Evolutionary conservation across 53 echinoderm and acorn worm genomes (phyloP), one percentile per base, ranked within the genome.

Genomic region (Luidia sarsii): DNA sequence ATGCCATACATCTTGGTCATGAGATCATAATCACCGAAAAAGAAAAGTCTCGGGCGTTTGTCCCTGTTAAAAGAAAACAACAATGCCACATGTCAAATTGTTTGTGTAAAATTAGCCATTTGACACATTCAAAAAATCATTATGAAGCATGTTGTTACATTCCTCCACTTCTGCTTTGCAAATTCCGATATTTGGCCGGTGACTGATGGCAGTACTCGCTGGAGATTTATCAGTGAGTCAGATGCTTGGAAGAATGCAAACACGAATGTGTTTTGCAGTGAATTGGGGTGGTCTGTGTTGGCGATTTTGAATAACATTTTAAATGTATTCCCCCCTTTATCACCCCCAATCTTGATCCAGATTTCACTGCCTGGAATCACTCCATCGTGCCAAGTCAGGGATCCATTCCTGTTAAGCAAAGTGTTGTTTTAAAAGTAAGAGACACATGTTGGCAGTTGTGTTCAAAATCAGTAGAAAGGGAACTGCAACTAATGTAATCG

Each of bases 11-110:
- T 63, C 19, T 71, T 71, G 19, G 48, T 48, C n/a, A 84, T 16
- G 23, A 84, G 35, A 21, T 84, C 84, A 25, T 71, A 84, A 28
- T 84, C 84, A 3, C 84, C 84, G 15, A 72, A 84, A 2, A 62
- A n/a, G 24, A 50, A 50, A 33, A 84, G 11, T 50, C 37, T 49
- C 21, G 73, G 3, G 20, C 21, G 10, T 46, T 82, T 67, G 68
- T 21, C 57, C 39, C 82, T 82, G 33, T 49, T 30, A 6, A 41
- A 41, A 41, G 41, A 41, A 41, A 41, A 6, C 41, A 41, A 41
- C 41, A 6, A 11, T 41, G 41, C 41, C 41, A 7, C 11, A n/a
- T n/a, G n/a, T n/a, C n/a, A n/a, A n/a, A n/a, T n/a, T n/a, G n/a
- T n/a, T n/a, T n/a, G n/a, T n/a, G n/a, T n/a, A n/a, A n/a, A n/a